A percentile compares a stretch with the other conserved stretches of the same genome.
These are phyloP conservation scores for Idaea dimidiata DNA, from an alignment of 2,888 invertebrate genomes.

Conservation along the genomic window DNA sequence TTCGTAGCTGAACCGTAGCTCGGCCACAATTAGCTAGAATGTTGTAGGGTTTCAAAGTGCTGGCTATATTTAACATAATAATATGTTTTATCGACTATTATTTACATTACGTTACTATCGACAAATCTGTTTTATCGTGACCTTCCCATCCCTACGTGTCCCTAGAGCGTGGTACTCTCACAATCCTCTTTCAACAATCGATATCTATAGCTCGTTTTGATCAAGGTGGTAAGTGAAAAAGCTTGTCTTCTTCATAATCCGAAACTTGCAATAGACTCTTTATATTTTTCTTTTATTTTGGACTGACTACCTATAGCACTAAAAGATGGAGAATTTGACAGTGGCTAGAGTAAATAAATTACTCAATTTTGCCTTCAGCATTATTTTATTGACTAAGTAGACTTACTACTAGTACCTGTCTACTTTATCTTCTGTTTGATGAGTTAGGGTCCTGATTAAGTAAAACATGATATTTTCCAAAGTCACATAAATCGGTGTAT, in stretches of 20 bases:
- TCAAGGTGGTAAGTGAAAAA: not conserved
- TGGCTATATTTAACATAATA: not conserved
- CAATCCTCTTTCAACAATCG: slow-evolving; percentile 68
- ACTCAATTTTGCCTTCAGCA: no score
- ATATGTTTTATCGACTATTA: slow-evolving; percentile 8
- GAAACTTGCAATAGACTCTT: not conserved
- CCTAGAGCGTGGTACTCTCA: slow-evolving; percentile 51
- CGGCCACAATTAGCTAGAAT: not conserved
- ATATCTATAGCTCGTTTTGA: slow-evolving; percentile 46
- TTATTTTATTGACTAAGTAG: no score
- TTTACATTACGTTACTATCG: no score
- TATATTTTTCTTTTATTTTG: not conserved
- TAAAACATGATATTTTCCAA: no score
- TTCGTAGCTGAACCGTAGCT: slow-evolving; percentile 29
- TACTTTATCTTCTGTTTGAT: no score
- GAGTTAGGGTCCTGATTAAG: no score
- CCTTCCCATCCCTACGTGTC: slow-evolving; percentile 43
- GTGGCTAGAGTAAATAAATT: not conserved
- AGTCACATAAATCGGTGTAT: no score
- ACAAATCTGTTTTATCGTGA: slow-evolving; percentile 20
- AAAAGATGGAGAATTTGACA: not conserved
- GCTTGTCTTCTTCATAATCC: not conserved
- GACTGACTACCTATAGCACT: not conserved
- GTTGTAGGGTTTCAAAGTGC: not conserved
- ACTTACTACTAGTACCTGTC: no score